Evolutionary conservation across 35 echinoderm and acorn worm species (phyloP).

Genomic region (Heliocidaris erythrogramma): DNA sequence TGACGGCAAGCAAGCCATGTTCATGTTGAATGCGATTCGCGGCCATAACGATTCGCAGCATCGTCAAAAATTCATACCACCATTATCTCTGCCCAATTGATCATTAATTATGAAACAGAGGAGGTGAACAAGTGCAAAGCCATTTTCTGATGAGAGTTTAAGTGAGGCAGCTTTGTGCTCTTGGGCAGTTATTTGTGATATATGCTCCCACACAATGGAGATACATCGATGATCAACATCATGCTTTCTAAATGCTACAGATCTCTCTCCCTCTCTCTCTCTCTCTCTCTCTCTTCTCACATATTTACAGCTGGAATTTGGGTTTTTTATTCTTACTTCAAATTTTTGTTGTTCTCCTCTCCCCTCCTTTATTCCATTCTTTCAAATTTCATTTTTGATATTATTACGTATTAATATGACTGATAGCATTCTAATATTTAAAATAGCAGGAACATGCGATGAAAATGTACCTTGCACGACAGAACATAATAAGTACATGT

Average conservation of each 20-base stretch:
- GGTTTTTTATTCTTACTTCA: too few species aligned
- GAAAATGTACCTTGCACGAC: too few species aligned
- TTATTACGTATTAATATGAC: too few species aligned
- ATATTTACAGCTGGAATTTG: too few species aligned
- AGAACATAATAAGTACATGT: too few species aligned
- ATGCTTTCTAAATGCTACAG: neutral
- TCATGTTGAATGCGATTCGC: slow-evolving; percentile 3
- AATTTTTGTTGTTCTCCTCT: too few species aligned
- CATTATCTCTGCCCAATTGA: slow-evolving; percentile 4
- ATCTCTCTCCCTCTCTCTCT: too few species aligned
- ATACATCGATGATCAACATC: neutral
- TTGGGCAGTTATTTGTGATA: neutral
- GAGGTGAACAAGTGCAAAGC: neutral
- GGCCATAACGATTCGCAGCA: neutral
- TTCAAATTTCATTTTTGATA: too few species aligned
- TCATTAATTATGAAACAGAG: neutral
- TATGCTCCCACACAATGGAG: neutral
- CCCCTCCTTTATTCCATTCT: too few species aligned
- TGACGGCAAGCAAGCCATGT: neutral
- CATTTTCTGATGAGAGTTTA: slow-evolving; percentile 11
- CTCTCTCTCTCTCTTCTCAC: too few species aligned
- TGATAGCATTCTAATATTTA: too few species aligned
- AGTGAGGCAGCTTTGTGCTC: neutral
- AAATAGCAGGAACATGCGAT: too few species aligned
- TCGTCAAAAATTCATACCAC: neutral